Evolutionary conservation across 1,140 invertebrate species (phyloP).

Genomic region (Holotrichia oblita): DNA sequence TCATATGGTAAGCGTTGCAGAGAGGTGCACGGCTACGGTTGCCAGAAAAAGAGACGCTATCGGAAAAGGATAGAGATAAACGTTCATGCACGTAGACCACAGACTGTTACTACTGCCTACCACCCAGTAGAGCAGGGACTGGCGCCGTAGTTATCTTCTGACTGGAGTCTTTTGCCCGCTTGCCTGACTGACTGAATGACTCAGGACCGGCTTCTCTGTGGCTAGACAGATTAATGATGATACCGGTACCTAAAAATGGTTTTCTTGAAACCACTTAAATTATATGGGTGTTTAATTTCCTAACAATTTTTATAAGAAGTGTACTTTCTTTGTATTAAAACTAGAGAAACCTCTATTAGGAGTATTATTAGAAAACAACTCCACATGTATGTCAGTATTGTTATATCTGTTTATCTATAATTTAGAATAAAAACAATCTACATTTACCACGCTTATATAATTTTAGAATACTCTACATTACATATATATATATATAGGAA

Average conservation of each 20-base stretch:
- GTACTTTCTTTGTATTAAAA: too few species aligned
- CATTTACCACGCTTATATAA: too few species aligned
- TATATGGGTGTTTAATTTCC: not conserved
- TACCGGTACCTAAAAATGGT: conserved; percentile 25
- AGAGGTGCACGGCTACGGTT: not conserved
- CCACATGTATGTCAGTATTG: too few species aligned
- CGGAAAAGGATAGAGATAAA: conserved; percentile 1
- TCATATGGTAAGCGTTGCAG: conserved; percentile 34
- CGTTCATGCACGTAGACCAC: conserved; percentile 44
- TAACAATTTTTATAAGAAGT: not conserved
- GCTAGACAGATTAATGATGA: conserved; percentile 34
- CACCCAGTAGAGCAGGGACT: conserved; percentile 52
- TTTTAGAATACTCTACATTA: too few species aligned
- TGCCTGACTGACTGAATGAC: conserved; percentile 23
- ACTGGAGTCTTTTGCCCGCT: conserved; percentile 55
- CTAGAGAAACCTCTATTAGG: too few species aligned
- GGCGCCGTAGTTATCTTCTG: conserved; percentile 61
- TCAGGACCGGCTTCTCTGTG: conserved; percentile 14
- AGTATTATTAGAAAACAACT: too few species aligned
- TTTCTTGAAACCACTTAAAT: conserved; percentile 6
- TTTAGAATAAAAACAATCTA: too few species aligned
- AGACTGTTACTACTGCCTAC: conserved; percentile 42
- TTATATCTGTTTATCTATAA: too few species aligned
- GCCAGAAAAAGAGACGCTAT: conserved; percentile 39
- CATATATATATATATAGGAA: too few species aligned